Evolutionary conservation across 1,140 invertebrate species (phyloP).

Genomic region (Branchinecta lynchi): DNA sequence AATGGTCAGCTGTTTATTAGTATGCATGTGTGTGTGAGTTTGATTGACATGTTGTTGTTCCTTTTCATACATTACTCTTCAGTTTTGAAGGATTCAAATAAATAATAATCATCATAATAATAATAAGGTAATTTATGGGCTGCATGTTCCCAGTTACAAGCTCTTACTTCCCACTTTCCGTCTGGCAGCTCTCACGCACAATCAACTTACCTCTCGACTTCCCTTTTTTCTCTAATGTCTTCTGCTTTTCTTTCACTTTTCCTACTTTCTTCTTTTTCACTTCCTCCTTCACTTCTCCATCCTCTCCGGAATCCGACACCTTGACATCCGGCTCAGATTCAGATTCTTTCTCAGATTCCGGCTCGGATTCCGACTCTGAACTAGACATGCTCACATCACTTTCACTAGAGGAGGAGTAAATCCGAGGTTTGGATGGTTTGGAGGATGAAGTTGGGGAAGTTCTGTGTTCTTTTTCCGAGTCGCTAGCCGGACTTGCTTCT

Average conservation of each 20-base stretch:
- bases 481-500: background rate
- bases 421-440: background rate
- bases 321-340: constrained; percentile 21
- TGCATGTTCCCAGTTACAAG: no score
- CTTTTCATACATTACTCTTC: no score
- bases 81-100: no score
- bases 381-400: constrained; percentile 12
- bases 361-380: constrained; percentile 20
- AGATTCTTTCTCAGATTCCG: constrained; percentile 23
- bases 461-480: background rate
- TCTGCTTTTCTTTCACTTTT: constrained; percentile 19
- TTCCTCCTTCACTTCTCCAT: constrained; percentile 27
- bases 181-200: background rate
- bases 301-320: constrained; percentile 27
- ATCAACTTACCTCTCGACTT: constrained; percentile 12
- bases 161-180: no score
- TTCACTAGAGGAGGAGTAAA: background rate
- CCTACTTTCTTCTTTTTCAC: constrained; percentile 17
- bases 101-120: no score
- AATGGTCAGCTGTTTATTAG: no score
- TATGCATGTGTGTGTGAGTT: no score
- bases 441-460: background rate
- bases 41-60: no score
- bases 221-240: constrained; percentile 18
- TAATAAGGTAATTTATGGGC: no score